Percentiles rank a stretch among this genome's conserved stretches.
Evolutionary conservation across 1,140 invertebrate species (phyloP).

Genomic region (Battus philenor): DNA sequence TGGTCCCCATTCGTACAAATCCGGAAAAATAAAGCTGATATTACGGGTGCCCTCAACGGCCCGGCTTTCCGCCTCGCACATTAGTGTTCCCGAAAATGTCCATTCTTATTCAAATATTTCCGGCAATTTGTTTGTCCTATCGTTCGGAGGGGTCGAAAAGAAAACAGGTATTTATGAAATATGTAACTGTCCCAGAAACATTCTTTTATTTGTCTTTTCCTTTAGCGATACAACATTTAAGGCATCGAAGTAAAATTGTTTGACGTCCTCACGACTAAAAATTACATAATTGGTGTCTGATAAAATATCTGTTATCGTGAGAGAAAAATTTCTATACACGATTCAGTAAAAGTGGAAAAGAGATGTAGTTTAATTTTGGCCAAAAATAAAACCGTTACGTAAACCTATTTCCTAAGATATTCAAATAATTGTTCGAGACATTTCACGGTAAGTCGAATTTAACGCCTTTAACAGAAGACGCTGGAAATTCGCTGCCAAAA

Average conservation of each 20-base stretch:
- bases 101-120: slow-evolving; percentile 73
- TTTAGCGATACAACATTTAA: no score
- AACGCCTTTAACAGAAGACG: slow-evolving; percentile 19
- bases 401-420: no score
- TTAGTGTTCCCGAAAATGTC: slow-evolving; percentile 57
- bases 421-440: no score
- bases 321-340: no score
- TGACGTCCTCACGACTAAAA: no score
- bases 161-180: slow-evolving; percentile 16
- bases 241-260: no score
- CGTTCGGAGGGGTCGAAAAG: slow-evolving; percentile 34
- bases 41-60: slow-evolving; percentile 43
- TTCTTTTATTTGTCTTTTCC: no score
- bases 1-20: slow-evolving; percentile 59
- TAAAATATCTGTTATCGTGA: no score
- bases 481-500: slow-evolving; percentile 47
- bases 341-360: no score
- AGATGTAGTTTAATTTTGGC: no score
- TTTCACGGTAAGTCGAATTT: slow-evolving; percentile 22
- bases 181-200: background rate
- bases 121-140: slow-evolving; percentile 66
- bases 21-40: slow-evolving; percentile 72
- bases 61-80: slow-evolving; percentile 58
- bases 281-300: no score
- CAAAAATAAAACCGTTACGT: no score